Conservation (phyloP, 1,140 invertebrate genomes). For the Eulimnadia texana region DNA sequence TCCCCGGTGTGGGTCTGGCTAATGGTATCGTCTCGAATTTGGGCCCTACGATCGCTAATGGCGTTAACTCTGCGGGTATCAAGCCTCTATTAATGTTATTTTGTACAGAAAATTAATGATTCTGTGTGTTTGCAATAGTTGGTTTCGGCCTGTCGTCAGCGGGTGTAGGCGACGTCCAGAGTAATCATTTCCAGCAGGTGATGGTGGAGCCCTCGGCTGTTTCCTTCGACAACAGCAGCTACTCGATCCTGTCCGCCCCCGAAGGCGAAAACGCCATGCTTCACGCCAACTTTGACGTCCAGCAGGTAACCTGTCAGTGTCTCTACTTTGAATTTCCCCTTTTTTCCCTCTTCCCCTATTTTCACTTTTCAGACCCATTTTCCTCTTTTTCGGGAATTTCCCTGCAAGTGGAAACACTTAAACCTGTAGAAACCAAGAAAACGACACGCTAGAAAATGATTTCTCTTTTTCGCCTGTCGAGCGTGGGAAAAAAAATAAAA, state of each 20-base stretch:
- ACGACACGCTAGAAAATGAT: too few species aligned
- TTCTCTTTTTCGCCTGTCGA: not conserved
- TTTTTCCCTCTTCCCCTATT: too few species aligned
- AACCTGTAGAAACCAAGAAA: too few species aligned
- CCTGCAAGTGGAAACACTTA: too few species aligned
- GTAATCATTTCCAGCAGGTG: conserved; percentile 7
- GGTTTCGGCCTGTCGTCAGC: not conserved
- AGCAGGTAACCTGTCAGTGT: too few species aligned
- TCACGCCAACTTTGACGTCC: conserved; percentile 1
- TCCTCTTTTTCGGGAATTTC: too few species aligned
- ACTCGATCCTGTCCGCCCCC: conserved; percentile 5
- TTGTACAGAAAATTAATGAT: too few species aligned
- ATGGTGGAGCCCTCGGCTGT: conserved; percentile 9
- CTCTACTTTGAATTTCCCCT: too few species aligned
- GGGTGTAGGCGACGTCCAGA: not conserved
- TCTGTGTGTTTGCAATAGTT: not conserved
- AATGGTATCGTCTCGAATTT: conserved; percentile 3
- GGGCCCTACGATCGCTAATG: not conserved
- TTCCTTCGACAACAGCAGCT: conserved; percentile 7
- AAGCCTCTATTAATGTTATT: not conserved
- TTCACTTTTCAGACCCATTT: too few species aligned
- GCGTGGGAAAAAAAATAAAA: too few species aligned
- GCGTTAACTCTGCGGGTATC: not conserved
- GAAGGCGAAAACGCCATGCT: not conserved
- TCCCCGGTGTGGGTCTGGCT: not conserved